phyloP scores from a whole-genome alignment of 1,140 invertebrate genomes.

The Drosophila sp. region DNA sequence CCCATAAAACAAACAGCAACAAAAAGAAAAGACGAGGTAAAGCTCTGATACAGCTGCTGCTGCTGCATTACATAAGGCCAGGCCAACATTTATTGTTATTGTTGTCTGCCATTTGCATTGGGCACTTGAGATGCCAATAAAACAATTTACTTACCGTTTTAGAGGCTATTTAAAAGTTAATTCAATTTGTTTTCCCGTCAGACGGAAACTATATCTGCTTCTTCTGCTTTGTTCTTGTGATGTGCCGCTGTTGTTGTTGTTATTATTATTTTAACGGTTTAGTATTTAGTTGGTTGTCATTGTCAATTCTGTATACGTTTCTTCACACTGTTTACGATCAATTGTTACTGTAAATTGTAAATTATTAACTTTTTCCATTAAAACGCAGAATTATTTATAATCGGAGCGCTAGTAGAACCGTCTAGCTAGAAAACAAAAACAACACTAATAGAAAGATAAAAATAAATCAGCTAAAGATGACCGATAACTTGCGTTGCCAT shows the following conservation, averaged over 20 bases:
- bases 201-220: not conserved
- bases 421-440: slow-evolving; percentile 10
- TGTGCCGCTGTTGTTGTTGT: slow-evolving; percentile 1
- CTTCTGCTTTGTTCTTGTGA: not conserved
- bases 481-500: too few relatives aligned
- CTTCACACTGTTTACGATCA: not conserved
- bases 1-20: slow-evolving; percentile 38
- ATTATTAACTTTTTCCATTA: not conserved
- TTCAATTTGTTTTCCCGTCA: slow-evolving; percentile 21
- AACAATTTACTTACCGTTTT: slow-evolving; percentile 43
- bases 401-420: not conserved
- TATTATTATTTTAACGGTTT: not conserved
- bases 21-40: not conserved
- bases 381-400: not conserved
- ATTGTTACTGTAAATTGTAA: not conserved
- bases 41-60: slow-evolving; percentile 19
- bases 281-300: not conserved
- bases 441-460: slow-evolving; percentile 1
- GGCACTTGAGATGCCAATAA: slow-evolving; percentile 23
- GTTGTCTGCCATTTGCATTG: not conserved
- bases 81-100: not conserved
- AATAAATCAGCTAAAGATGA: not conserved
- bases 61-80: slow-evolving; percentile 45
- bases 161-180: slow-evolving; percentile 39
- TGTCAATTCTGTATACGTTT: not conserved